Conservation (phyloP, 1,140 invertebrate species). For the Trachelipus rathkii region DNA sequence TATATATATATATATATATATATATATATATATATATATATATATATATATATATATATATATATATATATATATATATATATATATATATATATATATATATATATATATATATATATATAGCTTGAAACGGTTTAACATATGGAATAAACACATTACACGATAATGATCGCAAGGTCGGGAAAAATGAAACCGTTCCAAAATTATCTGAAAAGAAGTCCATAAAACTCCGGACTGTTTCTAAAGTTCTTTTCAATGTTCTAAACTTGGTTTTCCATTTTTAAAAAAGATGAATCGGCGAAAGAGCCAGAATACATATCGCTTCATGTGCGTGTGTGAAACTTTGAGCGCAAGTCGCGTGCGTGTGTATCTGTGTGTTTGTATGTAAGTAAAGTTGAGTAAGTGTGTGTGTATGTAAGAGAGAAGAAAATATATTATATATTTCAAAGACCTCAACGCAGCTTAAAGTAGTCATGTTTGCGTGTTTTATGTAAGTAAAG, state of each 20-base stretch:
- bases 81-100: conserved; percentile 15
- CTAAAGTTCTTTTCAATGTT: neutral
- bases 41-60: neutral
- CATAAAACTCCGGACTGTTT: neutral
- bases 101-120: conserved; percentile 5
- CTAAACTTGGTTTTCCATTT: neutral
- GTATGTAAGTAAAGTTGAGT: neutral
- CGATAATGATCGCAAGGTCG: conserved; percentile 7
- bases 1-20: neutral
- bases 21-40: neutral
- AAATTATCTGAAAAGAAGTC: neutral
- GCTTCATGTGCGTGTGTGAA: too few relatives aligned
- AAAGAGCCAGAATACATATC: neutral
- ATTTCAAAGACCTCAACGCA: too few relatives aligned
- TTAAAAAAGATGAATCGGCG: neutral
- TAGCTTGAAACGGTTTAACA: neutral
- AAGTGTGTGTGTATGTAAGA: neutral
- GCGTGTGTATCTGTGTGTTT: too few relatives aligned
- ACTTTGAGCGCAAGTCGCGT: too few relatives aligned
- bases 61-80: neutral
- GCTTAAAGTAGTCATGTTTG: too few relatives aligned
- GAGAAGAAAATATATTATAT: too few relatives aligned
- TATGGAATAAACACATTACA: neutral
- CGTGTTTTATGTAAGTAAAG: too few relatives aligned
- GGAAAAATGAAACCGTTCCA: neutral